Base-by-base conservation (phyloP, 1,140 invertebrate species). In the Aphidius ervi region DNA sequence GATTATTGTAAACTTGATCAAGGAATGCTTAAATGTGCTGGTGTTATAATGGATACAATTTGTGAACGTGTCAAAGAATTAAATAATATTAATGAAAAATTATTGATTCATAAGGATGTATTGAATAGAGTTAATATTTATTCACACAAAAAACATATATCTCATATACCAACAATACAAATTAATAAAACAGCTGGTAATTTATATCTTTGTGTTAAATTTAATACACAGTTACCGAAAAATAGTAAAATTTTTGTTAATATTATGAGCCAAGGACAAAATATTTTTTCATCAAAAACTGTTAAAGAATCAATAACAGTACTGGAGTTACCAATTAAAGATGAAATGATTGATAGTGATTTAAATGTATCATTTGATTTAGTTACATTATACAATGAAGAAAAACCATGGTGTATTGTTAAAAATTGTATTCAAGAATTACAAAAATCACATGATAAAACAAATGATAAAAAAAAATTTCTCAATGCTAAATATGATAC, bases 101-200 rank as follows among this genome's bases (percentile, higher is more conserved):
- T 72, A 39, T 7, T 50, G 6, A n/a, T 37, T 0, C 62, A 65
- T 31, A 63, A 68, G 62, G 63, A 77, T 55, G 63, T 63, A 23
- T 56, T 76, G 5, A 67, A 63, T 9, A 68, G 69, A 52, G 75
- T 78, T 57, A 78, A 74, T 64, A 61, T 75, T 55, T 77, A 73
- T 56, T 66, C 70, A 20, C 63, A 64, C 9, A 73, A 73, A 56
- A 46, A 68, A 0, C 64, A 65, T 41, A 46, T 73, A 6, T 54
- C 55, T 39, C 63, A 56, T 47, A 56, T 54, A 9, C 70, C 74
- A 9, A 58, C 69, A 39, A 64, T 78, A 3, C 23, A 48, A 3
- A 63, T 76, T 37, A 20, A 67, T 6, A 69, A 59, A 46, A 55
- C 71, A 7, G 54, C 64, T 4, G 66, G 68, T 39, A 46, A 46